These are phyloP conservation scores for Seriola dumerili DNA, from an alignment of 2,113 vertebrate genomes.

Conservation along the genomic window DNA sequence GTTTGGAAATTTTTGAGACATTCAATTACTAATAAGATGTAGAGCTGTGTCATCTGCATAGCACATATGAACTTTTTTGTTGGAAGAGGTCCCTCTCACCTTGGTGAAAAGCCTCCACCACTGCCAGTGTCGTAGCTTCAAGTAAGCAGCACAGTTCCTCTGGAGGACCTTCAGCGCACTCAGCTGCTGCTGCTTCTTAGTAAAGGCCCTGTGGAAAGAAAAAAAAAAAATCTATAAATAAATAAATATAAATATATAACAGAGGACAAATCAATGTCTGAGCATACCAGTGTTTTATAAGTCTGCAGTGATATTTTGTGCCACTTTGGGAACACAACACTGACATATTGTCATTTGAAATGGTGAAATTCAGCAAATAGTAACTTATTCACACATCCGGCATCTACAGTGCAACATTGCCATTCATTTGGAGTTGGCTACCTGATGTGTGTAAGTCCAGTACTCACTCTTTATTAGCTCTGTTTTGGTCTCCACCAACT, in stretches of 20 bases:
- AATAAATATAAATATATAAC: background rate
- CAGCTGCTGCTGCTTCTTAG: constrained; percentile 97
- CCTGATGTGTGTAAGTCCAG: background rate
- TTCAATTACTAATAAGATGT: background rate
- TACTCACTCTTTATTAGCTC: background rate
- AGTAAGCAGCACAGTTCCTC: constrained; percentile 96
- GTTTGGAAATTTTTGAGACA: background rate
- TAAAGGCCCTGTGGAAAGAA: constrained; percentile 88
- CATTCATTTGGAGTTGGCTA: background rate
- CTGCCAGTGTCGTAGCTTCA: constrained; percentile 98
- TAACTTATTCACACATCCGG: background rate
- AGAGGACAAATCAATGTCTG: background rate
- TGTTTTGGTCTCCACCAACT: too few species aligned
- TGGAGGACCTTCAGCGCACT: constrained; percentile 97
- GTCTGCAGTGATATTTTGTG: background rate
- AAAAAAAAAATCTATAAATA: background rate
- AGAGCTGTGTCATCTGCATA: background rate
- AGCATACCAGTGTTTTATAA: background rate
- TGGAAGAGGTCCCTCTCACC: constrained; percentile 71
- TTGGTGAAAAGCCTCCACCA: constrained; percentile 99
- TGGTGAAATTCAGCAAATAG: background rate
- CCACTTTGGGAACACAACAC: background rate
- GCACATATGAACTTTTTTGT: background rate
- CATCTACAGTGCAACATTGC: background rate
- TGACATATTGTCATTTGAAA: too few species aligned